Evolutionary conservation across 37 sponge, comb jelly and placozoan genomes (phyloP).

Genomic region (Oscarella lobularis): DNA sequence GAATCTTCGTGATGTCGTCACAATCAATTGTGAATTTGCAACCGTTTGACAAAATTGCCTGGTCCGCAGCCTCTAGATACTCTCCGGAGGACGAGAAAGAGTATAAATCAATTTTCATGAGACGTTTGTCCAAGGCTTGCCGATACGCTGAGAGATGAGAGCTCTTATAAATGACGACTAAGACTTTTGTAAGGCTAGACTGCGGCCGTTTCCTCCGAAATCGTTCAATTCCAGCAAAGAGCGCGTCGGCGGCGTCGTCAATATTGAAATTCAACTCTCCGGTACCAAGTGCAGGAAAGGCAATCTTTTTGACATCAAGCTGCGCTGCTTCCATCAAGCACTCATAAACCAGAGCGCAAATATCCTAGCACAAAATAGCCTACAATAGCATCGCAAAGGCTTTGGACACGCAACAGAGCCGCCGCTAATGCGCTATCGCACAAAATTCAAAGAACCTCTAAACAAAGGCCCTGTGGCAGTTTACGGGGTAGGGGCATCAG

Average conservation of each 20-base stretch:
- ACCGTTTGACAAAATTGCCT: background rate
- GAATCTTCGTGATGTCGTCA: background rate
- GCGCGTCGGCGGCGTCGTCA: background rate
- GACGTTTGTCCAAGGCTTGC: background rate
- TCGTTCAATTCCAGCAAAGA: background rate
- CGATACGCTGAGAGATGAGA: background rate
- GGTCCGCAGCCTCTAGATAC: background rate
- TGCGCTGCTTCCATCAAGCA: background rate
- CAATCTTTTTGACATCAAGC: background rate
- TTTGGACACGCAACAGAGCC: too few species aligned
- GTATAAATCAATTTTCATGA: too few species aligned
- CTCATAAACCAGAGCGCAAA: too few species aligned
- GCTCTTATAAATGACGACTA: background rate
- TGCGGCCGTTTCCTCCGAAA: too few species aligned
- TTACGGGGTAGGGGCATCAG: too few species aligned
- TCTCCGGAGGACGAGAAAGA: too few species aligned
- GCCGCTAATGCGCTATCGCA: too few species aligned
- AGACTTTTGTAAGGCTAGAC: background rate
- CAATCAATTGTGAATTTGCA: background rate
- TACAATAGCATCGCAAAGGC: too few species aligned
- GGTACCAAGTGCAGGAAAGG: constrained; percentile 4
- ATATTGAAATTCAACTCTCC: background rate
- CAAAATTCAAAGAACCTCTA: too few species aligned
- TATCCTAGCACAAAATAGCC: too few species aligned
- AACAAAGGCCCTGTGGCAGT: too few species aligned